Evolutionary conservation across 1,140 invertebrate genomes (phyloP), one percentile per base, ranked within the genome.

Genomic region (Eurosta solidaginis): DNA sequence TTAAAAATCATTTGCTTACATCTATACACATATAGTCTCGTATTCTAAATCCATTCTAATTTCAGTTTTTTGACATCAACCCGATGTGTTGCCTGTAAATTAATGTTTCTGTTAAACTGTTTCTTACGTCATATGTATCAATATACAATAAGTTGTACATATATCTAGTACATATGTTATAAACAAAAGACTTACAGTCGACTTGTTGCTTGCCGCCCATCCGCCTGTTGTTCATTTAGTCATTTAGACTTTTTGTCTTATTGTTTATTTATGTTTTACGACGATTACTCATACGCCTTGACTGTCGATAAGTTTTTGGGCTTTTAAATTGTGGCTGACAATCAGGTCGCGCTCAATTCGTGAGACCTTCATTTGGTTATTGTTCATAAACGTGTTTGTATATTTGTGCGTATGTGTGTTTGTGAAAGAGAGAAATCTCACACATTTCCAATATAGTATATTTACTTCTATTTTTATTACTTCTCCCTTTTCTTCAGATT

Each of bases 281-380:
- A 17, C 59, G 59, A 68, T 68, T 40, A 68, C 59, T 68, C 59
- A 68, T 68, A 68, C 59, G 59, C 59, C 59, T 40, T 20, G 45
- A 10, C 29, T 68, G 59, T 40, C 59, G 59, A 68, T 68, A 36
- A 68, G 9, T n/a, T 68, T 68, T 68, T 68, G 59, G 59, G n/a
- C n/a, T n/a, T 36, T 68, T 68, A 68, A 68, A 68, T 68, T 68
- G 17, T 68, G 59, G 59, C 59, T 40, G 33, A 68, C 59, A 68
- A 40, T 68, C 59, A 68, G 59, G 59, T 68, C 59, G 59, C 59
- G 59, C 59, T 68, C 59, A 68, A 68, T 68, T 68, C 59, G 59
- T 68, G 59, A 68, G 59, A 68, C 59, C 59, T 68, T 68, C 59
- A 68, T 68, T 68, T 68, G 40, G 59, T 68, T 33, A 68, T 68